Conservation (phyloP, 2,797 vertebrate species). For the Rhinichthys osculus region DNA sequence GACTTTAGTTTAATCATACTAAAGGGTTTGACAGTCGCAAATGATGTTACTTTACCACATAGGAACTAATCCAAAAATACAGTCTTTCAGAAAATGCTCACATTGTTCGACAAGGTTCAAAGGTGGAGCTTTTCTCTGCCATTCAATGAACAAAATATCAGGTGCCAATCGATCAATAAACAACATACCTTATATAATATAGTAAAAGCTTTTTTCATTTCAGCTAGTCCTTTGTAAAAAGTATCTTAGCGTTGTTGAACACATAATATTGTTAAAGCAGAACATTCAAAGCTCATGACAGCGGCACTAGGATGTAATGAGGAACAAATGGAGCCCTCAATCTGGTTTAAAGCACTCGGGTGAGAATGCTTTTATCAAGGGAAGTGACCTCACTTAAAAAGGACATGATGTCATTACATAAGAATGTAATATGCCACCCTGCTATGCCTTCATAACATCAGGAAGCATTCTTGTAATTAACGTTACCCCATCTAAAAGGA, state of each 20-base stretch:
- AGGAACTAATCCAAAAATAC: not conserved
- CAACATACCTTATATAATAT: not conserved
- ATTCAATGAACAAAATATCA: not conserved
- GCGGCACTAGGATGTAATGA: not conserved
- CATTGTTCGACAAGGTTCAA: not conserved
- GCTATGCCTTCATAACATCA: constrained; percentile 1
- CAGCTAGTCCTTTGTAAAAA: not conserved
- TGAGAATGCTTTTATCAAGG: not conserved
- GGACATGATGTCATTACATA: constrained; percentile 13
- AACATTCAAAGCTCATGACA: not conserved
- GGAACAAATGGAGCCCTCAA: not conserved
- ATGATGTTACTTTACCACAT: not conserved
- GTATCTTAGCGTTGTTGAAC: not conserved
- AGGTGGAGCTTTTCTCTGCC: not conserved
- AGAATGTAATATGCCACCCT: not conserved
- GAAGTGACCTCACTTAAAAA: constrained; percentile 13
- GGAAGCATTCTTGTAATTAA: constrained; percentile 30
- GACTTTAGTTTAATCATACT: not conserved
- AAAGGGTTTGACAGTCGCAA: not conserved
- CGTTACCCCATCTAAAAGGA: constrained; percentile 10
- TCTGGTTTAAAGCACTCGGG: not conserved
- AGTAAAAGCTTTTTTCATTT: not conserved
- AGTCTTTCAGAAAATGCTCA: not conserved
- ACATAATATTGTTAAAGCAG: not conserved
- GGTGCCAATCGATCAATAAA: not conserved